These are phyloP conservation scores for Aselliscus stoliczkanus DNA, from an alignment of 2,797 vertebrate genomes.

Conservation along the genomic window DNA sequence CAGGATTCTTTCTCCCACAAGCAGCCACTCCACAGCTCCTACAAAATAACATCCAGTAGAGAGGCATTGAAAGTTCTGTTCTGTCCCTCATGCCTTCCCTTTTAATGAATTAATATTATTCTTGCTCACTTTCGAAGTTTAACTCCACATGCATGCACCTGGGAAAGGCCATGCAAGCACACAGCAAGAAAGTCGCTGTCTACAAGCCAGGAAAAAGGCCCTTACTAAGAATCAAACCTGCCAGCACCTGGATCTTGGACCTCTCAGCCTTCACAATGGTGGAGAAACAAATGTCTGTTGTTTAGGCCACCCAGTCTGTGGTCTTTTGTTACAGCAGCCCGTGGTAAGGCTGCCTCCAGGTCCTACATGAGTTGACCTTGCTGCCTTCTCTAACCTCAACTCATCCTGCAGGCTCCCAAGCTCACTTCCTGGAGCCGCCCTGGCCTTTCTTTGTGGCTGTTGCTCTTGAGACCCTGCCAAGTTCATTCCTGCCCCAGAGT, in stretches of 20 bases:
- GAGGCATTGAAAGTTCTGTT: neutral
- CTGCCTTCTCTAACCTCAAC: neutral
- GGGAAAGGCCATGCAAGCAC: neutral
- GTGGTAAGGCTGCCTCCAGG: neutral
- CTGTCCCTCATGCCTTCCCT: neutral
- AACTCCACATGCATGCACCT: neutral
- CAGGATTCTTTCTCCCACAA: neutral
- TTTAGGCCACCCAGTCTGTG: neutral
- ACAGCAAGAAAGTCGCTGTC: neutral
- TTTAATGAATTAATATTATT: neutral
- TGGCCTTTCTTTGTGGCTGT: neutral
- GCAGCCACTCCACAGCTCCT: neutral
- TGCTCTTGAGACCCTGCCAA: neutral
- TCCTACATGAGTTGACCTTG: neutral
- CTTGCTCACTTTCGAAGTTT: neutral
- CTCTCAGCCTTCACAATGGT: neutral
- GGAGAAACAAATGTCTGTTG: neutral
- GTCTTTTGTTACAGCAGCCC: neutral
- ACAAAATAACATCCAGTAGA: neutral
- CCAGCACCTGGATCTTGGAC: neutral
- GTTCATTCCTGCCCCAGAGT: neutral
- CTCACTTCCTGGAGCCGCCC: neutral
- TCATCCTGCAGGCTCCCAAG: neutral
- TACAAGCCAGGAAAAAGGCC: neutral
- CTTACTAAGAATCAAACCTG: neutral